These are phyloP conservation scores for Connochaetes taurinus DNA, from an alignment of 2,113 vertebrate genomes.

Conservation along the genomic window DNA sequence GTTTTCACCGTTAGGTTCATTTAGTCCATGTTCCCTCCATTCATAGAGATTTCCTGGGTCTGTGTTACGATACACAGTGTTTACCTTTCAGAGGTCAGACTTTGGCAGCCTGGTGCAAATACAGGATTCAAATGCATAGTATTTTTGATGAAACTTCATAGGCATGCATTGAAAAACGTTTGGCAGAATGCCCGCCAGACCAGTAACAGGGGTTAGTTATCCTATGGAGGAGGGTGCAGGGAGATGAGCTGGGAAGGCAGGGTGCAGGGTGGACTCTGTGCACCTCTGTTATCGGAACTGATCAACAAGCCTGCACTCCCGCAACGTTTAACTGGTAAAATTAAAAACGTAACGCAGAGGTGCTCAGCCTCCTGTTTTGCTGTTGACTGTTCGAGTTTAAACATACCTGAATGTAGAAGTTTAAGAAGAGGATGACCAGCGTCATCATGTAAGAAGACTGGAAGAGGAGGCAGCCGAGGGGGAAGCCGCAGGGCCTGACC, in stretches of 20 bases:
- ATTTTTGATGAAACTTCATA: neutral
- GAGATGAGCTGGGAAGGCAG: neutral
- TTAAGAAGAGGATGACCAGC: slow-evolving; percentile 87
- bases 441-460: slow-evolving; percentile 91
- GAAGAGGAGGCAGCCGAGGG: slow-evolving; percentile 88
- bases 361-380: fast-evolving
- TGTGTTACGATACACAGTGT: neutral
- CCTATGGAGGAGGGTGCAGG: neutral
- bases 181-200: neutral
- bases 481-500: slow-evolving; percentile 88
- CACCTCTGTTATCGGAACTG: neutral
- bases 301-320: neutral
- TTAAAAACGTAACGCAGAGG: neutral
- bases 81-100: neutral
- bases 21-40: neutral
- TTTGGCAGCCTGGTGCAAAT: neutral
- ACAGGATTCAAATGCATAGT: neutral
- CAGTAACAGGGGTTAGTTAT: neutral
- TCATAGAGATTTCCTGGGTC: neutral
- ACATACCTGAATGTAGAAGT: slow-evolving; percentile 90
- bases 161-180: neutral
- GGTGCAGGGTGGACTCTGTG: neutral
- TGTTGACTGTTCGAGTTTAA: neutral
- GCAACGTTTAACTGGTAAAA: neutral
- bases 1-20: neutral